Conservation (phyloP, 2,797 vertebrate genomes). For the Heteromormyrus szaboi region DNA sequence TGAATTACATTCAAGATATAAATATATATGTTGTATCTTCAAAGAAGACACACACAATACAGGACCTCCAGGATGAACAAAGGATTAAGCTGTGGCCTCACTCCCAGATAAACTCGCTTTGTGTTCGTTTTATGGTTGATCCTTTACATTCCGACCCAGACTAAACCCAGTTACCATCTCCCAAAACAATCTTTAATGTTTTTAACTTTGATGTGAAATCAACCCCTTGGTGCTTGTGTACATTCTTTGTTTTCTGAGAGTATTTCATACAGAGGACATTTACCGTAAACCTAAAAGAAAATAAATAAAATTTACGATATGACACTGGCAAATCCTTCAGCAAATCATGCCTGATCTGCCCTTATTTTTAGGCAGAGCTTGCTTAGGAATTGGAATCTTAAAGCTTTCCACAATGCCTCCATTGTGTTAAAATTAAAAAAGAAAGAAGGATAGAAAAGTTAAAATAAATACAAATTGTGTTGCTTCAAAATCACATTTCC, state of each 20-base stretch:
- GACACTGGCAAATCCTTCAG: neutral
- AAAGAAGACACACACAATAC: slow-evolving; percentile 10
- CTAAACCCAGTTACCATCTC: neutral
- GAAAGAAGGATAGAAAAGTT: neutral
- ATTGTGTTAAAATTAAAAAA: neutral
- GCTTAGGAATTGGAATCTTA: neutral
- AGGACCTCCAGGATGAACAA: slow-evolving; percentile 9
- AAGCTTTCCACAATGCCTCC: neutral
- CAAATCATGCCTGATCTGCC: slow-evolving; percentile 7
- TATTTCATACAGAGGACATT: slow-evolving; percentile 16
- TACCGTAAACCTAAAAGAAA: slow-evolving; percentile 19
- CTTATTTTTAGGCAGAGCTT: neutral
- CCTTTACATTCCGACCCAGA: neutral
- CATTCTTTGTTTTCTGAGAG: neutral
- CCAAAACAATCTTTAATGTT: slow-evolving; percentile 20
- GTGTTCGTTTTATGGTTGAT: neutral
- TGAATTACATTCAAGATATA: neutral
- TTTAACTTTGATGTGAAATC: slow-evolving; percentile 20
- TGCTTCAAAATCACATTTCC: slow-evolving; percentile 15
- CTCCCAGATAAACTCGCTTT: slow-evolving; percentile 1
- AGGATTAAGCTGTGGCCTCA: neutral
- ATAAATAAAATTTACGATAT: slow-evolving; percentile 19
- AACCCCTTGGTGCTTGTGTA: neutral
- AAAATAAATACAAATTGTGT: slow-evolving; percentile 10
- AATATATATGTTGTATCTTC: neutral